phyloP scores from a whole-genome alignment of 2,797 vertebrate genomes.

The Delichon dasypus region DNA sequence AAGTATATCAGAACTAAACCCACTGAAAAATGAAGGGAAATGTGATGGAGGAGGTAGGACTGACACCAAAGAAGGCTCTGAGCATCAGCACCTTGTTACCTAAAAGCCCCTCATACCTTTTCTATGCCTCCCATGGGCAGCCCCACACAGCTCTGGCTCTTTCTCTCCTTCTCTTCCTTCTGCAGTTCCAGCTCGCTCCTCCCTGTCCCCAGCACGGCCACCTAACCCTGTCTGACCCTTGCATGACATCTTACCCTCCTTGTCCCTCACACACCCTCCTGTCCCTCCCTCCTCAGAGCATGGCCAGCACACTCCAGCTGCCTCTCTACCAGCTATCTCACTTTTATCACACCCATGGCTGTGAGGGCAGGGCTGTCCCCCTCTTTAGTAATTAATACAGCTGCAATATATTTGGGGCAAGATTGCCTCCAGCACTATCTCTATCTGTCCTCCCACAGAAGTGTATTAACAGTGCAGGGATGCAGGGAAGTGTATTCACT shows the following conservation, averaged over 20 bases:
- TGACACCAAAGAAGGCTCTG: not conserved
- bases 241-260: not conserved
- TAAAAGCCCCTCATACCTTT: not conserved
- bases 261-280: not conserved
- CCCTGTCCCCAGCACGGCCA: not conserved
- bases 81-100: not conserved
- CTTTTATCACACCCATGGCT: not conserved
- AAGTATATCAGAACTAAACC: not conserved
- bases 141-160: not conserved
- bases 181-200: not conserved
- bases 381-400: not conserved
- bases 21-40: not conserved
- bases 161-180: not conserved
- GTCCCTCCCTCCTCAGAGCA: not conserved
- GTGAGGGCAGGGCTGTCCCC: not conserved
- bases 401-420: not conserved
- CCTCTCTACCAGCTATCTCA: not conserved
- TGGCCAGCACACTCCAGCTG: not conserved
- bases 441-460: not conserved
- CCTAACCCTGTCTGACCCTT: not conserved
- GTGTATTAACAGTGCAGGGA: not conserved
- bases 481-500: not conserved
- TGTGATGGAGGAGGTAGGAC: not conserved
- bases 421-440: not conserved
- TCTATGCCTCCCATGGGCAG: not conserved